Conservation (phyloP, 2,113 vertebrate species). For the Jaculus jaculus region DNA sequence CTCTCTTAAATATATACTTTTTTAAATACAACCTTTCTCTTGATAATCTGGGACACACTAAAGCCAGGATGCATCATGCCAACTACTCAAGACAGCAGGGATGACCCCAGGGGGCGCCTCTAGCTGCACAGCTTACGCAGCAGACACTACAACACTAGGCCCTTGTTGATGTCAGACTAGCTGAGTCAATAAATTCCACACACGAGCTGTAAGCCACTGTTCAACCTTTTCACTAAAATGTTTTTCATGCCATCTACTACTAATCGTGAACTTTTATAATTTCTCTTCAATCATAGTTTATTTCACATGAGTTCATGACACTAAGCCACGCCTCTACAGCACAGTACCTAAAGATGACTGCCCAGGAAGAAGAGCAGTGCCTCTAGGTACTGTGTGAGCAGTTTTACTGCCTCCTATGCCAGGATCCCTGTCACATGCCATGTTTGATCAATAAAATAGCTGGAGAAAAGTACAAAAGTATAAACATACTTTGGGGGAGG, state of each 20-base stretch:
- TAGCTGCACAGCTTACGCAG: not conserved
- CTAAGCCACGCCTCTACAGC: not conserved
- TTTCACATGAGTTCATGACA: conserved; percentile 31
- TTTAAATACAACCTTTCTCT: conserved; percentile 1
- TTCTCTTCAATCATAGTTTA: not conserved
- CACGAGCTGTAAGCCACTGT: not conserved
- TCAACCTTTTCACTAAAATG: conserved; percentile 27
- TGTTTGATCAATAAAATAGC: not conserved
- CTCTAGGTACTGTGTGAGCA: not conserved
- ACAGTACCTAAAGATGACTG: not conserved
- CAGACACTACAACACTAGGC: not conserved
- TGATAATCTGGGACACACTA: conserved; percentile 23
- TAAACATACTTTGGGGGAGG: not conserved
- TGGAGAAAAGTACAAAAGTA: not conserved
- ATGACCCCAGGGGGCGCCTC: not conserved
- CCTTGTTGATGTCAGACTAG: not conserved
- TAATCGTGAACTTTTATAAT: not conserved
- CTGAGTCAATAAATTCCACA: not conserved
- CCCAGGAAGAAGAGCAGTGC: not conserved
- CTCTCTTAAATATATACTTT: too few relatives aligned
- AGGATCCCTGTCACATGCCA: not conserved
- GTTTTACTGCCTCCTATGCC: not conserved
- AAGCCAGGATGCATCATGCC: not conserved
- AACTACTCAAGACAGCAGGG: not conserved
- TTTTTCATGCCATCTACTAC: conserved; percentile 24